Evolutionary conservation across 2,797 vertebrate species (phyloP).

Genomic region (Enteromius trimaculatus): DNA sequence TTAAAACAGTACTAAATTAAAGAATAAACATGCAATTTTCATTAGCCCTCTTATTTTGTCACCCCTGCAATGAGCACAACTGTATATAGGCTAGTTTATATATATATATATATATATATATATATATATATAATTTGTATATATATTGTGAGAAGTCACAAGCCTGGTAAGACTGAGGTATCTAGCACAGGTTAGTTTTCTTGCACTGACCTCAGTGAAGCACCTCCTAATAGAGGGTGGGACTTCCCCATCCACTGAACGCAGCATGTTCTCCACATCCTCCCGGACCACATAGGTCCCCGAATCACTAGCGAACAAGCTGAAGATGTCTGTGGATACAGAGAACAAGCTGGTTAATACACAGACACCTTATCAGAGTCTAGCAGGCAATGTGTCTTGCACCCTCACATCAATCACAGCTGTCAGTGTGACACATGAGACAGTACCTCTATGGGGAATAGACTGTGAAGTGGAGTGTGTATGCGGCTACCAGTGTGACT

Average conservation of each 20-base stretch:
- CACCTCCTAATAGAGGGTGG: slow-evolving; percentile 91
- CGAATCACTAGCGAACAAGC: slow-evolving; percentile 94
- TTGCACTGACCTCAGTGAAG: slow-evolving; percentile 87
- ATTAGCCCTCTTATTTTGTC: no score
- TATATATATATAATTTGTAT: no score
- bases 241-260: slow-evolving; percentile 90
- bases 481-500: not conserved
- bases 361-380: slow-evolving; percentile 59
- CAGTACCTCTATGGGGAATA: slow-evolving; percentile 5
- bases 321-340: slow-evolving; percentile 90
- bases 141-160: no score
- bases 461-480: not conserved
- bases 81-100: no score
- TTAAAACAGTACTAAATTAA: no score
- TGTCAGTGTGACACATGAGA: slow-evolving; percentile 23
- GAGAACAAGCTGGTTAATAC: slow-evolving; percentile 19
- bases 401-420: slow-evolving; percentile 48
- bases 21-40: no score
- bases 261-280: slow-evolving; percentile 94
- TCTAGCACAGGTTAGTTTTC: not conserved
- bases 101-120: no score
- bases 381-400: slow-evolving; percentile 53
- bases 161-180: slow-evolving; percentile 7
- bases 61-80: no score
- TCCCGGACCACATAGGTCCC: slow-evolving; percentile 92